phyloP scores from a whole-genome alignment of 2,113 vertebrate species.

The Notiomystis cincta region DNA sequence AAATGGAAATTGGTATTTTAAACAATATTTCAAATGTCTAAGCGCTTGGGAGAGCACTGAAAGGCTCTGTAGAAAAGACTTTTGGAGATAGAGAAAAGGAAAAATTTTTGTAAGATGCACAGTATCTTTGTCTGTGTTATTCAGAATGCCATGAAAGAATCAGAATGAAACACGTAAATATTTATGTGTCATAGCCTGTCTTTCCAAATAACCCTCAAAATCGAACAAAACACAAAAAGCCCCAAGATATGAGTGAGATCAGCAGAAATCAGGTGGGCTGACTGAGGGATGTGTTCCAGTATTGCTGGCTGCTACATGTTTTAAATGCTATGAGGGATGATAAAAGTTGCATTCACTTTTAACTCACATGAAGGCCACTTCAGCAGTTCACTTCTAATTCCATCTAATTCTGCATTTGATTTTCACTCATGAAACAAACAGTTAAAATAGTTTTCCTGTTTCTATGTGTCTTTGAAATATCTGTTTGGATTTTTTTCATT shows the following conservation, averaged over 20 bases:
- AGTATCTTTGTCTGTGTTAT: background rate
- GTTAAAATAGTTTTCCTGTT: background rate
- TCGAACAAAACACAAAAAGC: background rate
- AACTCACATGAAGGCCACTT: background rate
- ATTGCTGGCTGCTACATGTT: background rate
- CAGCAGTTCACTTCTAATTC: background rate
- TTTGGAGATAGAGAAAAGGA: background rate
- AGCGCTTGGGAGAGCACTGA: background rate
- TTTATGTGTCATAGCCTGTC: background rate
- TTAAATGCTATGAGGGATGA: background rate
- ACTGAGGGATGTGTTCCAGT: background rate
- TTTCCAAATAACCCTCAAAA: background rate
- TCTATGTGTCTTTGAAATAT: background rate
- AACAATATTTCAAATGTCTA: background rate
- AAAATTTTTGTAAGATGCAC: background rate
- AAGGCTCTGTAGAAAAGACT: background rate
- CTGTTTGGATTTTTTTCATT: background rate
- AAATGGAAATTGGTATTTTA: background rate
- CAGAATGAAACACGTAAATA: background rate
- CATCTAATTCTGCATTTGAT: background rate
- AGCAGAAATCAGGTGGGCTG: constrained; percentile 8
- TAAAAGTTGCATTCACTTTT: background rate
- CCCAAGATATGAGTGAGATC: background rate
- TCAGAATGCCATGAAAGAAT: background rate
- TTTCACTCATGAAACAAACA: background rate